phyloP scores from a whole-genome alignment of 2,113 vertebrate genomes.

The Poecilia latipinna region DNA sequence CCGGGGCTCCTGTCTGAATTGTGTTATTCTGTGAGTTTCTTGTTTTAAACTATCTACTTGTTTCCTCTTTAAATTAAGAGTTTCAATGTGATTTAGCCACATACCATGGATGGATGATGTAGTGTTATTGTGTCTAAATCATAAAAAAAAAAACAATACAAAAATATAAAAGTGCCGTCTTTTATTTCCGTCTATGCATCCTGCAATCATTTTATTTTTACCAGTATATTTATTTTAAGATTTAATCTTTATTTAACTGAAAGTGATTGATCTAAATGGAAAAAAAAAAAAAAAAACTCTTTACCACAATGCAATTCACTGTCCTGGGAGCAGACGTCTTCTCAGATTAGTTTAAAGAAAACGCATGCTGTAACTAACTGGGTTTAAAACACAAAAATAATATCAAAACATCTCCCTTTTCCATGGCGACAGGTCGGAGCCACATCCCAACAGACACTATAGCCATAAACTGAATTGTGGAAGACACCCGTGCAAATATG shows the following conservation, averaged over 20 bases:
- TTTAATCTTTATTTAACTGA: not conserved
- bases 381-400: conserved; percentile 59
- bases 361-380: conserved; percentile 58
- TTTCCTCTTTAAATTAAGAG: too few relatives aligned
- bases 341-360: conserved; percentile 53
- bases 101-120: too few relatives aligned
- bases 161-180: not conserved
- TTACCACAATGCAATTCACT: conserved; percentile 46
- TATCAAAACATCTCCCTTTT: conserved; percentile 60
- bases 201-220: not conserved
- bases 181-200: conserved; percentile 1
- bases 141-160: not conserved
- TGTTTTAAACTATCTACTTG: too few relatives aligned
- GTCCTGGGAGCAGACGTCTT: conserved; percentile 36
- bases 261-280: not conserved
- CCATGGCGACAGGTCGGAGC: conserved; percentile 49
- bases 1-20: too few relatives aligned
- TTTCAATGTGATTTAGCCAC: too few relatives aligned
- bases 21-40: too few relatives aligned
- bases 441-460: conserved; percentile 53
- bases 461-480: conserved; percentile 58
- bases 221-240: not conserved
- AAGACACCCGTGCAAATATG: conserved; percentile 48
- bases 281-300: conserved; percentile 3
- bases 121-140: not conserved